Evolutionary conservation across 2,888 invertebrate species (phyloP).

Genomic region (Deroplatys truncata): DNA sequence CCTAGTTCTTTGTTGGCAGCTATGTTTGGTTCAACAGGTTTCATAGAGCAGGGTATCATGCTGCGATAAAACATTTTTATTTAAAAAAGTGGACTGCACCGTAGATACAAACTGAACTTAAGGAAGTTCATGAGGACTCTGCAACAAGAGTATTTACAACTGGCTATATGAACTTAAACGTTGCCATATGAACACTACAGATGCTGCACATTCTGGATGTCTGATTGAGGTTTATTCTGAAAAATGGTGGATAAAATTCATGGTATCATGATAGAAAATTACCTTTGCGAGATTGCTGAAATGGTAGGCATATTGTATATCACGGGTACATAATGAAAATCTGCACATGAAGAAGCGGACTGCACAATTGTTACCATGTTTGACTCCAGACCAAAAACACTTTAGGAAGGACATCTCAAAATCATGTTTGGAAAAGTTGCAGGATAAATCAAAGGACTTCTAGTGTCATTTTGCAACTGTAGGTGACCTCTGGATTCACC

Average conservation of each 20-base stretch:
- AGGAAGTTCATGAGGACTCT: too few relatives aligned
- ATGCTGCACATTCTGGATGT: too few relatives aligned
- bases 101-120: too few relatives aligned
- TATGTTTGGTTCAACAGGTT: too few relatives aligned
- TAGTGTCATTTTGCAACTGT: neutral
- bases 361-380: neutral
- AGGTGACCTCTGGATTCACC: neutral
- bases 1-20: too few relatives aligned
- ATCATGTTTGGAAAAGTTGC: neutral
- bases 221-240: too few relatives aligned
- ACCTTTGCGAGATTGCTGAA: neutral
- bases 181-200: too few relatives aligned
- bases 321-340: neutral
- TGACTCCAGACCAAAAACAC: neutral
- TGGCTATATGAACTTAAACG: too few relatives aligned
- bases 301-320: neutral
- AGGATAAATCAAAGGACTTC: neutral
- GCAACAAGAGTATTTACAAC: too few relatives aligned
- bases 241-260: too few relatives aligned
- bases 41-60: neutral
- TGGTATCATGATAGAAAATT: too few relatives aligned
- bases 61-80: neutral
- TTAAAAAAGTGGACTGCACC: too few relatives aligned
- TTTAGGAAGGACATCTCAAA: neutral
- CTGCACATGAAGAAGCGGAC: neutral